Evolutionary conservation across 1,140 invertebrate species (phyloP), one percentile per base, ranked within the genome.

Genomic region (Bombus polaris): DNA sequence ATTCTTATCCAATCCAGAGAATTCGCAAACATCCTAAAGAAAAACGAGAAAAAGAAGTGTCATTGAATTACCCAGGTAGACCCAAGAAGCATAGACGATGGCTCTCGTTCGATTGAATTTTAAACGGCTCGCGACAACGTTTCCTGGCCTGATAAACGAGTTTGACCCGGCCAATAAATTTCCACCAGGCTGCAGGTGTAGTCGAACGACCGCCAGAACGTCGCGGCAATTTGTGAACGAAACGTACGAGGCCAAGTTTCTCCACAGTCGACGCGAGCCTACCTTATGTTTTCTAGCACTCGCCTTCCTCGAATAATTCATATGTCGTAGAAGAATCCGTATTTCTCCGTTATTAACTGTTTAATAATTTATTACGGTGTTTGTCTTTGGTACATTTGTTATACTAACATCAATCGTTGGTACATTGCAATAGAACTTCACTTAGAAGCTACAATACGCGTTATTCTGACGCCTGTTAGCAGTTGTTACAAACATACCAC

Each of bases 151-250:
- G 89, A 90, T 85, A 90, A 89, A 90, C 88, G 89, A 90, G 80
- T 89, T 81, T 79, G 85, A 89, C 83, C 85, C 59, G 32, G 68
- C 74, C 73, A 42, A 89, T 90, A 90, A 90, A 89, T 90, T 90
- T 78, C 53, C 53, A 13, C 47, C 75, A 68, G 88, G 65, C 65
- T 89, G 78, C 89, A 90, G 89, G 88, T 90, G 88, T 89, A 85
- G 68, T 68, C 85, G 85, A 90, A 84, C 88, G 68, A 59, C 73
- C 59, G 53, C 73, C 83, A 70, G 72, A 66, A 70, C 85, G 88
- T 59, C 66, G 73, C 44, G 77, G 89, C 89, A 90, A 90, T 90
- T 90, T 87, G 88, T 77, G 85, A 84, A 84, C 86, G 80, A 87
- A 89, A 89, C 79, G 85, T 86, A 89, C 88, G 88, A 66, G 81